These are phyloP conservation scores for Phrynocephalus vlangalii DNA, from an alignment of 2,797 vertebrate species.

Conservation along the genomic window DNA sequence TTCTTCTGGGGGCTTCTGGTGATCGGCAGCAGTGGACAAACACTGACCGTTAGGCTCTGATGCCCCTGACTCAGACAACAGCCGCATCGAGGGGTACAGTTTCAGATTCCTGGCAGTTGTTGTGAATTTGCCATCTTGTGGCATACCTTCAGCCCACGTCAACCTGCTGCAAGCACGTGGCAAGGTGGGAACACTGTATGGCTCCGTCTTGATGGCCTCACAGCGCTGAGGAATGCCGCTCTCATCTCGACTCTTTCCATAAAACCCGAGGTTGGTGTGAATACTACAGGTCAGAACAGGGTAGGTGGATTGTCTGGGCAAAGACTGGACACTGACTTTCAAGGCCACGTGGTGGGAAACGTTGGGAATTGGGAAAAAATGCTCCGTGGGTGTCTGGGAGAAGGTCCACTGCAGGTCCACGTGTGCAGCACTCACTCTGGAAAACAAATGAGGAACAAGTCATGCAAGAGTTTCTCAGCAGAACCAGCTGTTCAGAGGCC, in stretches of 20 bases:
- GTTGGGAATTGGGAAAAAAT: slow-evolving; percentile 95
- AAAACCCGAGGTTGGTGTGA: slow-evolving; percentile 87
- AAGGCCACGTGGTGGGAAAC: slow-evolving; percentile 96
- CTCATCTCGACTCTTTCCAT: slow-evolving; percentile 83
- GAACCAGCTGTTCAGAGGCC: slow-evolving; percentile 29
- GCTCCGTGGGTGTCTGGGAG: slow-evolving; percentile 93
- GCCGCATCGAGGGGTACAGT: slow-evolving; percentile 81
- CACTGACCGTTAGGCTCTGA: slow-evolving; percentile 78
- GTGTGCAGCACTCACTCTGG: slow-evolving; percentile 96
- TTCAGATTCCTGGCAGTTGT: slow-evolving; percentile 85
- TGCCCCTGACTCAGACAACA: slow-evolving; percentile 78
- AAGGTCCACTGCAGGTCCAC: slow-evolving; percentile 94
- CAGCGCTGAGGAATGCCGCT: slow-evolving; percentile 76
- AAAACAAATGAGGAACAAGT: slow-evolving; percentile 44
- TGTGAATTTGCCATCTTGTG: slow-evolving; percentile 75
- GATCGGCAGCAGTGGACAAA: slow-evolving; percentile 77
- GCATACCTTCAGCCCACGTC: slow-evolving; percentile 77
- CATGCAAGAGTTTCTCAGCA: not conserved
- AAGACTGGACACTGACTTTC: slow-evolving; percentile 95
- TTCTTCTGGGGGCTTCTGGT: slow-evolving; percentile 78
- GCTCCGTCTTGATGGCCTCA: slow-evolving; percentile 75
- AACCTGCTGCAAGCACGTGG: slow-evolving; percentile 82
- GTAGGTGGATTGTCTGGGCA: slow-evolving; percentile 96
- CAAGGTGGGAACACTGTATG: slow-evolving; percentile 76
- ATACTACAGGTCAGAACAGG: slow-evolving; percentile 95